Base-by-base conservation (phyloP, 2,888 invertebrate species). In the Macaria liturata region DNA sequence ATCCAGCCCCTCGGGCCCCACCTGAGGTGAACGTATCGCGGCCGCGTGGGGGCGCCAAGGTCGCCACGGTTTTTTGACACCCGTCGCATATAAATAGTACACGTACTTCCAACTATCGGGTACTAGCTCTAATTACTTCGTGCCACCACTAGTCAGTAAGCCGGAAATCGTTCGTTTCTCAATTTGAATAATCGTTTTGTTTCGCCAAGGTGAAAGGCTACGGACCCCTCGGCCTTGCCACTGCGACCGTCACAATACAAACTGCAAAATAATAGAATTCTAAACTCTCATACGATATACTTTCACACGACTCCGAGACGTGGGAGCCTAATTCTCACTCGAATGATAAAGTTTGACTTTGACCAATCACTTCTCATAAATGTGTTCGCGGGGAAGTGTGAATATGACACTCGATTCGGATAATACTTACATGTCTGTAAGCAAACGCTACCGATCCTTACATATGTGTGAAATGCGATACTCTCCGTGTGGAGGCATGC, bases 41-140 rank as follows among this genome's bases (percentile, higher is more conserved):
- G 75, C 86, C 88, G 88, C 82, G 89, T 83, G 89, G 88, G 86
- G 89, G 89, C 88, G 84, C 74, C 91, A 91, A 91, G 91, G 91
- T 89, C 91, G 82, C 77, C 70, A 78, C 79, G 82, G 91, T 88
- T 91, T 90, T 91, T 91, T 91, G 90, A 91, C 90, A 90, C 89
- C 62, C 61, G 81, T 82, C 83, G 78, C 73, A 79, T 81, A 84
- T 84, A 88, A 88, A 86, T 88, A 88, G 84, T 81, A 73, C 80
- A 77, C 76, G 83, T 81, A 73, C 80, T 80, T 78, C 79, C 76
- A 78, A 74, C 76, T 68, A 64, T 65, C 67, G 65, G 62, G 66
- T 65, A 65, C 61, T 69, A 72, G 69, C 67, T 71, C 82, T 84
- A 85, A 84, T 84, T 83, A 83, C 83, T 81, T 81, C 79, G 80